Evolutionary conservation across 1,140 invertebrate species (phyloP), one percentile per base, ranked within the genome.

Genomic region (Heliconius congener): DNA sequence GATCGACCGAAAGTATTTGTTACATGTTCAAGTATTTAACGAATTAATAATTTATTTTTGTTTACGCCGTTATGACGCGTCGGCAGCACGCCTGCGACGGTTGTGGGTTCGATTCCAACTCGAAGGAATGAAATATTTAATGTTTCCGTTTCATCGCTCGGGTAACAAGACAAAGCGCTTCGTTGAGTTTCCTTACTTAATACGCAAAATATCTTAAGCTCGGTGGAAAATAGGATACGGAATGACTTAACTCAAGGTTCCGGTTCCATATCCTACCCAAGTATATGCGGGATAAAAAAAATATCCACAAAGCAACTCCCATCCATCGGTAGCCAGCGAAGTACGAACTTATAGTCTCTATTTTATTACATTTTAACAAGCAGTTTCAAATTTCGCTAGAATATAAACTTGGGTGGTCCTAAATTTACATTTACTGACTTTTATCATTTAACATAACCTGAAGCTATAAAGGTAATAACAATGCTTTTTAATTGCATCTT

Each of bases 1-100:
- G 71, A 73, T 71, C 55, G 37, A 73, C 71, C 39, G 52, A 23
- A 37, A 57, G 73, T 73, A 57, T 72, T 72, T 66, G 60, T 66
- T 66, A 27, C 60, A 66, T 66, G 60, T 66, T 66, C 46, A 42
- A 39, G 72, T 73, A 50, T 73, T 73, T 66, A 66, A 27, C 60
- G 60, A 66, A 66, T 27, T 66, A 30, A 66, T 66, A 27, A 66
- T 66, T 66, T 66, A 66, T 11, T 66, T 66, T 66, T 66, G 2
- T n/a, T 66, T 11, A 52, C 1, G 4, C 18, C 18, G 5, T 19
- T 6, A 0, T 19, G 6, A 2, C 50, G 18, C 50, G 5, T 19
- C 5, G 4, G 1, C 4, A 1, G 3, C 19, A 0, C 50, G 50
- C 5, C 5, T 19, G 50, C 16, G 1, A 52, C 4, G 55, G 8